These are phyloP conservation scores for Aplodontia rufa DNA, from an alignment of 2,113 vertebrate genomes.

Conservation along the genomic window DNA sequence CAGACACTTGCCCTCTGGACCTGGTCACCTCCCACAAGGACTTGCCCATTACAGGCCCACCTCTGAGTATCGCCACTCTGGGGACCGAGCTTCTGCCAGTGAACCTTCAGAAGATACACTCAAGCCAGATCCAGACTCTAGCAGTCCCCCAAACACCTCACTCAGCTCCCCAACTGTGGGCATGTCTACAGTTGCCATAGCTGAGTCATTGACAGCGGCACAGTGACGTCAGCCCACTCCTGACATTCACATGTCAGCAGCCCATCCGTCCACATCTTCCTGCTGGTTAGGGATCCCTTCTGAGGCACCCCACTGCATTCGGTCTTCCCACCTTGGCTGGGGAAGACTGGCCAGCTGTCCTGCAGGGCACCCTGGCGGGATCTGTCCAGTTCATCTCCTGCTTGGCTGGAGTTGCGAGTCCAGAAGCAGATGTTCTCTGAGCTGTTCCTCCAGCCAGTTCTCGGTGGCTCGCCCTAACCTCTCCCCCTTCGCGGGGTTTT, in stretches of 20 bases:
- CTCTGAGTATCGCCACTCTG: background rate
- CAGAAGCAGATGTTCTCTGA: background rate
- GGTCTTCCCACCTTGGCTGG: background rate
- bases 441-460: background rate
- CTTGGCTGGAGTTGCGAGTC: background rate
- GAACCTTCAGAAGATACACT: background rate
- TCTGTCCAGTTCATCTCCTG: background rate
- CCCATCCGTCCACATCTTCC: background rate
- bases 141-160: background rate
- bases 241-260: fast-evolving
- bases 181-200: background rate
- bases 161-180: background rate
- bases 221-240: background rate
- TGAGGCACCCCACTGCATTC: background rate
- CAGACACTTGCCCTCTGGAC: background rate
- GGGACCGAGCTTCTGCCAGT: background rate
- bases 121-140: too few species aligned
- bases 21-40: too few species aligned
- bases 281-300: background rate
- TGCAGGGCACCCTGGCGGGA: background rate
- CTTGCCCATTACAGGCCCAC: background rate
- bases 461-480: background rate
- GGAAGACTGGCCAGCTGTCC: background rate
- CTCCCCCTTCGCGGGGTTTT: background rate
- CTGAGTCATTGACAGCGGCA: background rate